Evolutionary conservation across 1,140 invertebrate species (phyloP), one percentile per base, ranked within the genome.

Genomic region (Tetramorium alpestre): DNA sequence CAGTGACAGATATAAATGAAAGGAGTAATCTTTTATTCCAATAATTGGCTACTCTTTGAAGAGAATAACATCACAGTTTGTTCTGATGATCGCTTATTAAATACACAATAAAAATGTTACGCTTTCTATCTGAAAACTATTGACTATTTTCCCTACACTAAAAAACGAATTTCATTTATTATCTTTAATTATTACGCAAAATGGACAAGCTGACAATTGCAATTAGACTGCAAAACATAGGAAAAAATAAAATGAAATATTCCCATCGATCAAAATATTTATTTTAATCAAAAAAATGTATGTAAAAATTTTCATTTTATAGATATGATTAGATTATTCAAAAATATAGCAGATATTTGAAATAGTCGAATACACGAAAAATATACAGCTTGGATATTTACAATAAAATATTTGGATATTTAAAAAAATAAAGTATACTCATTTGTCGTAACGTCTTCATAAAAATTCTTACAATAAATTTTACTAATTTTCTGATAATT

Each of bases 21-120:
- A 73, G 44, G 62, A 47, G 44, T 56, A 13, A 82, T 58, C 54
- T 73, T 84, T 60, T 84, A 84, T 75, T 84, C 54, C n/a, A 25
- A 73, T 75, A 62, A 84, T 75, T 60, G 69, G 22, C 41, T 60
- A 73, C 11, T 22, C n/a, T 73, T 60, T 73, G 18, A 60, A 47
- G 18, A 51, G 60, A 4, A 33, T 22, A 69, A 25, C 13, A 13
- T 8, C 25, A 47, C 25, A 16, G 49, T 64, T n/a, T n/a, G n/a
- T n/a, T 64, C 25, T 58, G 3, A 70, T 18, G 3, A 75, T 60
- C 41, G 28, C 13, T 3, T 60, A 75, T 62, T 49, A 1, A 60
- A 25, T 25, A 73, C 5, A 10, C 41, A 72, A 72, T 58, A 47
- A 82, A 81, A 72, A 25, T 47, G 7, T 82, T 33, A 72, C 4